Evolutionary conservation across 2,888 invertebrate species (phyloP).

Genomic region (Drosophila helvetica): DNA sequence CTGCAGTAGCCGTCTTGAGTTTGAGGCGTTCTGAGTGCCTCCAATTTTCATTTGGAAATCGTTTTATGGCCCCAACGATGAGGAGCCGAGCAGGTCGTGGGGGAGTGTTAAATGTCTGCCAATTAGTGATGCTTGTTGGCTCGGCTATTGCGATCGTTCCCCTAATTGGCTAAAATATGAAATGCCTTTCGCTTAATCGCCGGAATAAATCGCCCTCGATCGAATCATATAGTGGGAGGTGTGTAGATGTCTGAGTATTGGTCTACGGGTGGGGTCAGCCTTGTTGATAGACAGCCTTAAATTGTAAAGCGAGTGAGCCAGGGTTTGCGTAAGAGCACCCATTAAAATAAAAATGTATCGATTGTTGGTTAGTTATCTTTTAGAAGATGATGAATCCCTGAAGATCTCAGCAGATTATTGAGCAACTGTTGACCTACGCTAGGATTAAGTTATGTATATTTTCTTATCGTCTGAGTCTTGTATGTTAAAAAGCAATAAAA

Average conservation of each 20-base stretch:
- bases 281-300: not conserved
- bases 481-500: too few species aligned
- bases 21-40: conserved; percentile 54
- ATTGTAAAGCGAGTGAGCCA: too few species aligned
- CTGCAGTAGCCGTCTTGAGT: conserved; percentile 35
- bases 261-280: not conserved
- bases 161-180: conserved; percentile 77
- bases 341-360: too few species aligned
- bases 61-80: conserved; percentile 32
- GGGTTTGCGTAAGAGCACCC: too few species aligned
- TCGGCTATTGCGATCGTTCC: conserved; percentile 52
- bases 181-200: conserved; percentile 63
- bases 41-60: conserved; percentile 50
- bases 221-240: not conserved
- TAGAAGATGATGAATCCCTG: too few species aligned
- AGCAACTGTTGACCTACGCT: too few species aligned
- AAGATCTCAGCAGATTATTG: too few species aligned
- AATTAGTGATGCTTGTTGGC: conserved; percentile 70
- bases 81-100: conserved; percentile 14
- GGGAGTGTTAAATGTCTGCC: conserved; percentile 78
- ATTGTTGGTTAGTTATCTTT: too few species aligned
- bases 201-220: conserved; percentile 52
- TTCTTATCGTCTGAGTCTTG: too few species aligned
- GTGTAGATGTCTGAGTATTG: too few species aligned
- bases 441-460: too few species aligned